These are phyloP conservation scores for Mastigias papua DNA, from an alignment of 30 jellyfish, hydroid and myxozoan genomes.

Conservation along the genomic window DNA sequence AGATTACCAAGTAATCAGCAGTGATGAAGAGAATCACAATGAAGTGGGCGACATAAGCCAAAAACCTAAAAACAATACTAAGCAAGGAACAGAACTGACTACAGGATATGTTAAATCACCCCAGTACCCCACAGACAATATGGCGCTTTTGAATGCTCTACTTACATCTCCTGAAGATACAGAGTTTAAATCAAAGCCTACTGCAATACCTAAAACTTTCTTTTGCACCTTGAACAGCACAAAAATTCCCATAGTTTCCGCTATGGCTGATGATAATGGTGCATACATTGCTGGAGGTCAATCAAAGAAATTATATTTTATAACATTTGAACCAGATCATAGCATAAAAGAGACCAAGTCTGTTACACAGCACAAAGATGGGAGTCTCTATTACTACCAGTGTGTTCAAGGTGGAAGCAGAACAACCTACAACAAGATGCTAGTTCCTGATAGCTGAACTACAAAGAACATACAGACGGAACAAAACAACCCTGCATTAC, in stretches of 20 bases:
- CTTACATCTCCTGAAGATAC: slow-evolving; percentile 48
- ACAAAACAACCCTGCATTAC: slow-evolving; percentile 25
- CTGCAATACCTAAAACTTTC: slow-evolving; percentile 33
- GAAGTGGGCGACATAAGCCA: too few species aligned
- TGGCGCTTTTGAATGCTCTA: slow-evolving; percentile 38
- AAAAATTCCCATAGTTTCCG: slow-evolving; percentile 26
- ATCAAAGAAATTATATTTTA: not conserved
- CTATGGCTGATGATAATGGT: slow-evolving; percentile 65
- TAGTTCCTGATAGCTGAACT: not conserved
- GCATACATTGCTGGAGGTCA: slow-evolving; percentile 28
- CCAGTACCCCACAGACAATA: slow-evolving; percentile 24
- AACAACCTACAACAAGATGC: not conserved
- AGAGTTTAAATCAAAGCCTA: slow-evolving; percentile 29
- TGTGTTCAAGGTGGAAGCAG: too few species aligned
- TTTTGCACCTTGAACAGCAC: slow-evolving; percentile 40
- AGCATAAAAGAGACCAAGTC: not conserved
- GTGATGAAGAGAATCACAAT: too few species aligned
- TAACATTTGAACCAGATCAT: not conserved
- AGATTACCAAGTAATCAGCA: too few species aligned
- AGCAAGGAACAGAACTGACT: too few species aligned
- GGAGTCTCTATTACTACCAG: not conserved
- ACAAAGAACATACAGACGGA: slow-evolving; percentile 14
- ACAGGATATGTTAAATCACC: too few species aligned
- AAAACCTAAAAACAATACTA: too few species aligned
- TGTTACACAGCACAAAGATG: not conserved